Percentiles rank a stretch among this genome's conserved stretches.
Evolutionary conservation across 2,797 vertebrate genomes (phyloP).

Genomic region (Rhodeus uyekii): DNA sequence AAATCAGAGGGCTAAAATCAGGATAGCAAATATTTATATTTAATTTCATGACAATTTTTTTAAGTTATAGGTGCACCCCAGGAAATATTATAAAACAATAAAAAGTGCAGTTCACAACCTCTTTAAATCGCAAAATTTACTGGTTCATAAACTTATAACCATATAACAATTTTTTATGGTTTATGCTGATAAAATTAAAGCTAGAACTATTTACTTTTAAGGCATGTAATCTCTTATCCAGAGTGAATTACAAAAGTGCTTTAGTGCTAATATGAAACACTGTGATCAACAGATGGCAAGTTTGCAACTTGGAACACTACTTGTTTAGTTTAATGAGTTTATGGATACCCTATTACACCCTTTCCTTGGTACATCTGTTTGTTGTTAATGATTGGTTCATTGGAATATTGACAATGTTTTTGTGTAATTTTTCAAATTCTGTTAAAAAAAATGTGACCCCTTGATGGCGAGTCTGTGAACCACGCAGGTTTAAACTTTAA

Average conservation of each 20-base stretch:
- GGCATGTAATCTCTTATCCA: neutral
- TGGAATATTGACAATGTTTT: neutral
- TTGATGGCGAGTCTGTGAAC: no score
- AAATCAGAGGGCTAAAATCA: no score
- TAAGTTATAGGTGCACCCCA: no score
- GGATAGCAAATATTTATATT: no score
- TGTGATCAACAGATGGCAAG: neutral
- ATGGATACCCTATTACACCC: neutral
- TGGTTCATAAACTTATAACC: no score
- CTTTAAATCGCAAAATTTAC: neutral
- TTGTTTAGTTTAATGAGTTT: neutral
- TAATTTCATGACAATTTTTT: no score
- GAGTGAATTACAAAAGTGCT: neutral
- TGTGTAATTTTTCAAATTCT: neutral
- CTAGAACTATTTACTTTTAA: constrained; percentile 1
- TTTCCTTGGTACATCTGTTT: neutral
- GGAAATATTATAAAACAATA: no score
- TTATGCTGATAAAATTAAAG: no score
- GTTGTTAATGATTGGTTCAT: neutral
- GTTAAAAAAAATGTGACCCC: no score
- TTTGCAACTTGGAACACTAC: neutral
- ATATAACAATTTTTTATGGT: no score
- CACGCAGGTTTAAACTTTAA: no score
- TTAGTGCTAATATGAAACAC: neutral
- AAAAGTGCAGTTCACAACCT: no score